A percentile compares a stretch with the other conserved stretches of the same genome.
Evolutionary conservation across 1,140 invertebrate species (phyloP).

Genomic region (Archivesica marissinica): DNA sequence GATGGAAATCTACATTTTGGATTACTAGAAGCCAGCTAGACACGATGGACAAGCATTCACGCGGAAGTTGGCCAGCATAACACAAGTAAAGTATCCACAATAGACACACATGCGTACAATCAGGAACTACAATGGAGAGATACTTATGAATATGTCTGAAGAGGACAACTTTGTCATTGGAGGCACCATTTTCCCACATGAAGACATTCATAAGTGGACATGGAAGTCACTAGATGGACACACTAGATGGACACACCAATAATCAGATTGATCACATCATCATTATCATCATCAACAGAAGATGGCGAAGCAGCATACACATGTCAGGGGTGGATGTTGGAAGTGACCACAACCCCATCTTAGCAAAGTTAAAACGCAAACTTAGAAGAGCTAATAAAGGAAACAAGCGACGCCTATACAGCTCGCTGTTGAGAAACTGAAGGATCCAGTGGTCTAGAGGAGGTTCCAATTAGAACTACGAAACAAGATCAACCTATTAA

Average conservation of each 20-base stretch:
- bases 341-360: conserved; percentile 56
- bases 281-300: conserved; percentile 50
- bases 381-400: conserved; percentile 22
- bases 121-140: conserved; percentile 58
- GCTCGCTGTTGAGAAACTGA: conserved; percentile 13
- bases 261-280: conserved; percentile 68
- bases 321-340: conserved; percentile 51
- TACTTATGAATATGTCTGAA: conserved; percentile 46
- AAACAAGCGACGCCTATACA: not conserved
- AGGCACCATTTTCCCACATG: conserved; percentile 61
- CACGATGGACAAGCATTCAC: no score
- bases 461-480: no score
- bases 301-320: conserved; percentile 50
- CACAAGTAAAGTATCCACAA: no score
- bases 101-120: no score
- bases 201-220: conserved; percentile 66
- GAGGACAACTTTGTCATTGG: conserved; percentile 64
- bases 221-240: conserved; percentile 65
- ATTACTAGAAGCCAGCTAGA: no score
- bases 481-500: no score
- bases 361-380: conserved; percentile 38
- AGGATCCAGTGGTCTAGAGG: not conserved
- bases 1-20: no score
- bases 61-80: no score
- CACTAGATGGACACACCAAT: conserved; percentile 59